Evolutionary conservation across 35 echinoderm and acorn worm genomes (phyloP).

Genomic region (Acanthaster planci): DNA sequence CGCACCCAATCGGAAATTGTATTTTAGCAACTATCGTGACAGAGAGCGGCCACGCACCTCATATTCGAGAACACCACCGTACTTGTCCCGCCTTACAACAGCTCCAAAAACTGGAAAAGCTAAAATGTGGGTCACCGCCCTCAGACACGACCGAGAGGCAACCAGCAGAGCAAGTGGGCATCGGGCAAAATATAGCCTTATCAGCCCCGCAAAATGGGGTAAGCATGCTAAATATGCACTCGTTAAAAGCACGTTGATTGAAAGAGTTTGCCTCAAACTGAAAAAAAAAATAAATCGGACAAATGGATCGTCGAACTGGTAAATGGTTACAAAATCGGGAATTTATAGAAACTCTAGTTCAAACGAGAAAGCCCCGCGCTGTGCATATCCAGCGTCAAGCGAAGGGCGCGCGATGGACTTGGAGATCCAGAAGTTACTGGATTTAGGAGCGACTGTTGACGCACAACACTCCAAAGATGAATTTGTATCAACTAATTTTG

Average conservation of each 20-base stretch:
- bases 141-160: background rate
- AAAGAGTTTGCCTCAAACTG: background rate
- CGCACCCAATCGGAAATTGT: background rate
- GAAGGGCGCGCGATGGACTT: background rate
- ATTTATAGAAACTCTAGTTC: background rate
- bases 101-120: background rate
- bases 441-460: background rate
- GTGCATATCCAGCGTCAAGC: background rate
- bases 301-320: background rate
- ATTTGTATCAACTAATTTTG: constrained; percentile 29
- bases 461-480: constrained; percentile 8
- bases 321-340: constrained; percentile 5
- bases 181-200: background rate
- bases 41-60: background rate
- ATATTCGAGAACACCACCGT: background rate
- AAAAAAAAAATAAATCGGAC: background rate
- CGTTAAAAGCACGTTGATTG: background rate
- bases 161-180: background rate
- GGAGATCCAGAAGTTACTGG: constrained; percentile 14
- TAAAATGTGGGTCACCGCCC: background rate
- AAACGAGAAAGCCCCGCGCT: background rate
- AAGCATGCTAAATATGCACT: background rate
- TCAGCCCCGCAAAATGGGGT: background rate
- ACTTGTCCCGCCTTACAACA: background rate
- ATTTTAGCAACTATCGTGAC: background rate